These are phyloP conservation scores for Peromyscus eremicus DNA, from an alignment of 2,797 vertebrate species.

Conservation along the genomic window DNA sequence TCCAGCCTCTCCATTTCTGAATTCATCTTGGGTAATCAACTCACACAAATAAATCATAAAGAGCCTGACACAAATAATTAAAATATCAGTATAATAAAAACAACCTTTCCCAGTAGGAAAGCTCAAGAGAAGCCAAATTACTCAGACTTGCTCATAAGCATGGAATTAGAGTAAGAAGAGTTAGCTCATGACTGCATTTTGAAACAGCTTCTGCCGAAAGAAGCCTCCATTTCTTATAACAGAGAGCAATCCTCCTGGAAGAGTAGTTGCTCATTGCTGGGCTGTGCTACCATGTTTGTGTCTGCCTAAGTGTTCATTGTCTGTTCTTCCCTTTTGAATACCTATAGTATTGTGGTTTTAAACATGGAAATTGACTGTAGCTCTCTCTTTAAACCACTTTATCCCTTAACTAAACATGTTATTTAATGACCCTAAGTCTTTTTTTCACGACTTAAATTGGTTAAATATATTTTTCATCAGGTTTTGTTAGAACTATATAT, in stretches of 20 bases:
- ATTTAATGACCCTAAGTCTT: not conserved
- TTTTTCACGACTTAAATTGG: not conserved
- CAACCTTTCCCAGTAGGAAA: not conserved
- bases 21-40: not conserved
- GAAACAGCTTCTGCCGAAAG: not conserved
- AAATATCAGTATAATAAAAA: not conserved
- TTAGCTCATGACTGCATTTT: not conserved
- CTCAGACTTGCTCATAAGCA: not conserved
- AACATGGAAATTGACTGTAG: not conserved
- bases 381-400: not conserved
- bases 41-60: not conserved
- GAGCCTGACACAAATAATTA: not conserved
- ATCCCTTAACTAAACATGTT: not conserved
- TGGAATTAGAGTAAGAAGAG: not conserved
- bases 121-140: not conserved
- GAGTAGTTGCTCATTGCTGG: not conserved
- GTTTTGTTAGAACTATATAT: constrained; percentile 29
- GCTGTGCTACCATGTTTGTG: not conserved
- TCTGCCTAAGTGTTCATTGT: not conserved
- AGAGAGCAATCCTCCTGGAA: not conserved
- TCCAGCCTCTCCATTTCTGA: not conserved
- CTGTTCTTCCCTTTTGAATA: not conserved
- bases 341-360: not conserved
- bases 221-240: not conserved
- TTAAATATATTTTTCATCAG: not conserved